Conservation (phyloP, 2,797 vertebrate species). For the Acanthurus lineatus region DNA sequence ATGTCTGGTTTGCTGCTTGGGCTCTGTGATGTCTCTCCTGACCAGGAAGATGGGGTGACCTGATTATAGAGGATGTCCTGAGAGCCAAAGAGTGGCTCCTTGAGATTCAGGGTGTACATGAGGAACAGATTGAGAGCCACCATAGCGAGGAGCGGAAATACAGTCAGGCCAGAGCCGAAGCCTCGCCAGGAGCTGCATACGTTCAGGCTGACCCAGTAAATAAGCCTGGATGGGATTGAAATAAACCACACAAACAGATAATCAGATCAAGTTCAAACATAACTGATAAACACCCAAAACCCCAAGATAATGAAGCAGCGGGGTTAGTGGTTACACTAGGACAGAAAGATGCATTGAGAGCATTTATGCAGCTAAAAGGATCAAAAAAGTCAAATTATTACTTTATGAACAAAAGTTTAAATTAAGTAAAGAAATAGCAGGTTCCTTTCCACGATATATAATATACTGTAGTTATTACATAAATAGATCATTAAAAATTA, state of each 20-base stretch:
- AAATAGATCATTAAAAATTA: too few relatives aligned
- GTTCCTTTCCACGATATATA: too few relatives aligned
- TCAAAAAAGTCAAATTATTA: background rate
- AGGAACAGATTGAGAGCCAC: constrained; percentile 85
- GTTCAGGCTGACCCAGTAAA: constrained; percentile 84
- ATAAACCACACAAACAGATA: constrained; percentile 41
- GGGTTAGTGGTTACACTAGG: background rate
- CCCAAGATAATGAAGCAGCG: background rate
- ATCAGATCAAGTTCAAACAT: constrained; percentile 45
- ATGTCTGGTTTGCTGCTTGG: constrained; percentile 74
- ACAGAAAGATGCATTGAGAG: background rate
- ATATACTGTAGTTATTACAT: background rate
- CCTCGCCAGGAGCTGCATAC: constrained; percentile 82
- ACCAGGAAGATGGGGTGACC: constrained; percentile 79
- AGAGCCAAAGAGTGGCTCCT: constrained; percentile 73
- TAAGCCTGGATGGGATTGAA: constrained; percentile 65
- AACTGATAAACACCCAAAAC: constrained; percentile 19
- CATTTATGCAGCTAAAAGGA: background rate
- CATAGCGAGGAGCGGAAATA: constrained; percentile 84
- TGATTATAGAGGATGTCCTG: constrained; percentile 74
- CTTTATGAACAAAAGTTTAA: background rate
- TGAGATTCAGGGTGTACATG: constrained; percentile 77
- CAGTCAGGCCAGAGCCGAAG: constrained; percentile 84
- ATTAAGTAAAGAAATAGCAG: background rate
- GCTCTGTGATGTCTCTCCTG: constrained; percentile 68